Conservation (phyloP, 1,140 invertebrate species). For the Zaprionus africanus region DNA sequence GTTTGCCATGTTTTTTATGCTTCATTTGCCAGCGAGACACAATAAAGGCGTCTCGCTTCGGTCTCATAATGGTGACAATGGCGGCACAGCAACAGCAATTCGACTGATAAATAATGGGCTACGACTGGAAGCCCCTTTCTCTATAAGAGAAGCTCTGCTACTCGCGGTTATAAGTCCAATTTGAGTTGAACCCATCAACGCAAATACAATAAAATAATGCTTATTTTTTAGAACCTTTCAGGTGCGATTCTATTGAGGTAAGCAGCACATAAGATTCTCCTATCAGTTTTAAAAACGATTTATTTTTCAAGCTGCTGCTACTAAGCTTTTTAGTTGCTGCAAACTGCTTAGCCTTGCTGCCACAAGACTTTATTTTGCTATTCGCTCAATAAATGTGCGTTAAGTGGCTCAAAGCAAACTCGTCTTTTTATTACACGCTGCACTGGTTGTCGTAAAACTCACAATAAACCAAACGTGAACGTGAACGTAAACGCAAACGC, state of each 20-base stretch:
- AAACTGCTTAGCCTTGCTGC: neutral
- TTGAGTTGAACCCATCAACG: neutral
- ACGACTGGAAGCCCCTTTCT: neutral
- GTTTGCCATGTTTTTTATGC: conserved; percentile 55
- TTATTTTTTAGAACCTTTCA: conserved; percentile 3
- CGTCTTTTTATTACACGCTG: conserved; percentile 58
- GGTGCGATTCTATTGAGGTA: neutral
- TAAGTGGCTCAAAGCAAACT: conserved; percentile 36
- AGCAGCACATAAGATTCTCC: neutral
- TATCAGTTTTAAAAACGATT: neutral
- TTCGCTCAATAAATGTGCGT: conserved; percentile 64
- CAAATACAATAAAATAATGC: neutral
- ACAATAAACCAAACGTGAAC: conserved; percentile 79
- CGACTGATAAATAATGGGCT: conserved; percentile 30
- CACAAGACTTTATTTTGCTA: conserved; percentile 41
- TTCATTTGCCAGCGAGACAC: conserved; percentile 62
- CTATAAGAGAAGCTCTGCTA: neutral
- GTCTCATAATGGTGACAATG: conserved; percentile 55
- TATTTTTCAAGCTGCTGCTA: neutral
- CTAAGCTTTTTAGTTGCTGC: conserved; percentile 7
- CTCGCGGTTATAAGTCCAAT: neutral
- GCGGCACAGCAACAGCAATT: conserved; percentile 9
- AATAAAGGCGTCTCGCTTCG: conserved; percentile 59
- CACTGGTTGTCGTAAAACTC: conserved; percentile 75
- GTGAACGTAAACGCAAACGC: conserved; percentile 29